These are phyloP conservation scores for Hydrotaea diabolus DNA, from an alignment of 2,888 invertebrate genomes.

Conservation along the genomic window DNA sequence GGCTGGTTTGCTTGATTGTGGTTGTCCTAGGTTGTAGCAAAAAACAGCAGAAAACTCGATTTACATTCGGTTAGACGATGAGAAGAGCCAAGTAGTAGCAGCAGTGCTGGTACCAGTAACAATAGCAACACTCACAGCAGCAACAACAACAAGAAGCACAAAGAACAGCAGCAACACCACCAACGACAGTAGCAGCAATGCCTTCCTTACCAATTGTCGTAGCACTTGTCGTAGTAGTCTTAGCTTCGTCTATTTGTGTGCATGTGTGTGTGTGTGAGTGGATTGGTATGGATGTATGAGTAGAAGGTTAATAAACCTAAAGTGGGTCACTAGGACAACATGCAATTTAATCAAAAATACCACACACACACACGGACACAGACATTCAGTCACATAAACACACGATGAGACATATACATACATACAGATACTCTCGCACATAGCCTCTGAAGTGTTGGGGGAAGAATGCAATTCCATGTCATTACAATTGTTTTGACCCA, in stretches of 20 bases:
- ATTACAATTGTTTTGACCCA: constrained; percentile 34
- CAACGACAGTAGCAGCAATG: neutral
- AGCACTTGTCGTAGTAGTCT: constrained; percentile 37
- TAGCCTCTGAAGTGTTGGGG: constrained; percentile 27
- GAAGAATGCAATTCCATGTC: constrained; percentile 32
- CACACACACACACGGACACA: constrained; percentile 42
- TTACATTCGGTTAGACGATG: constrained; percentile 34
- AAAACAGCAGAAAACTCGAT: constrained; percentile 44
- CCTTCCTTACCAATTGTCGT: constrained; percentile 18
- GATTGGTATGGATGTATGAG: constrained; percentile 5
- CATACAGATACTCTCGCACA: neutral
- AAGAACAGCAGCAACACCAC: neutral
- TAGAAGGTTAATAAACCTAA: constrained; percentile 80
- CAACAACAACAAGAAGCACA: neutral
- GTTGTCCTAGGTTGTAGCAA: constrained; percentile 1
- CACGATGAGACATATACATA: neutral
- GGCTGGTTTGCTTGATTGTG: neutral
- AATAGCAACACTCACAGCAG: neutral
- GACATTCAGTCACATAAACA: neutral
- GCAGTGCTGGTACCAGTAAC: neutral
- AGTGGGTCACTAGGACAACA: constrained; percentile 80
- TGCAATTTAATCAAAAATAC: constrained; percentile 73
- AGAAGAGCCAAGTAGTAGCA: neutral
- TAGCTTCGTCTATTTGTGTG: constrained; percentile 39
- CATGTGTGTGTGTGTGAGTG: constrained; percentile 26